These are phyloP conservation scores for Momotus momota DNA, from an alignment of 2,797 vertebrate genomes.

Conservation along the genomic window DNA sequence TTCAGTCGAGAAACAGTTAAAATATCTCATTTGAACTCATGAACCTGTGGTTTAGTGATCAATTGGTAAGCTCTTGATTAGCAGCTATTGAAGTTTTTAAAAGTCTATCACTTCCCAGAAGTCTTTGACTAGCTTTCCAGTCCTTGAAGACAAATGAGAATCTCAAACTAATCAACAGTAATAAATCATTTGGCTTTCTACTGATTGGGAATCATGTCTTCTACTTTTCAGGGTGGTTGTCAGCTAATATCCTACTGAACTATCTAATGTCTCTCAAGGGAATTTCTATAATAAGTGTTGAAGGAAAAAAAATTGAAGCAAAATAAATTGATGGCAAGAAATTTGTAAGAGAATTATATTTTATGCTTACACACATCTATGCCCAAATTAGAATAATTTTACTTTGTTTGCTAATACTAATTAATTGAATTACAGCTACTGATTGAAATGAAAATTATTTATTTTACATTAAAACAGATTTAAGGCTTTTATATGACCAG, in stretches of 20 bases:
- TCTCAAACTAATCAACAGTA: conserved; percentile 70
- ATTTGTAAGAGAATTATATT: background rate
- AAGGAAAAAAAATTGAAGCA: background rate
- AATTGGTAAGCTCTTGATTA: conserved; percentile 63
- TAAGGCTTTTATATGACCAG: background rate
- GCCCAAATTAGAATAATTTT: background rate
- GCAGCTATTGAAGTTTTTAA: conserved; percentile 60
- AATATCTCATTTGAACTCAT: background rate
- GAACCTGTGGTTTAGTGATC: conserved; percentile 45
- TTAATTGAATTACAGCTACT: background rate
- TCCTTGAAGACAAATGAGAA: conserved; percentile 70
- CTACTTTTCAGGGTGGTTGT: conserved; percentile 54
- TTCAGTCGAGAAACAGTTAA: conserved; percentile 18
- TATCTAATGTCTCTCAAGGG: conserved; percentile 36
- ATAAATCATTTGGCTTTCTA: conserved; percentile 67
- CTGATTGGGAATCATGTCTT: conserved; percentile 61
- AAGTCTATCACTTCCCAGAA: conserved; percentile 68
- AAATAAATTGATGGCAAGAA: background rate
- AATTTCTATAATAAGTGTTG: background rate
- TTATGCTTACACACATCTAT: background rate
- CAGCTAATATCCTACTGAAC: conserved; percentile 55
- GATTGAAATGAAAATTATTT: background rate
- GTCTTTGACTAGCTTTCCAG: conserved; percentile 58
- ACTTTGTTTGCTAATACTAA: background rate
- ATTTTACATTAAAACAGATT: background rate